A percentile compares a stretch with the other conserved stretches of the same genome.
Conservation (phyloP, 2,113 vertebrate genomes). For the Phoxinus phoxinus region DNA sequence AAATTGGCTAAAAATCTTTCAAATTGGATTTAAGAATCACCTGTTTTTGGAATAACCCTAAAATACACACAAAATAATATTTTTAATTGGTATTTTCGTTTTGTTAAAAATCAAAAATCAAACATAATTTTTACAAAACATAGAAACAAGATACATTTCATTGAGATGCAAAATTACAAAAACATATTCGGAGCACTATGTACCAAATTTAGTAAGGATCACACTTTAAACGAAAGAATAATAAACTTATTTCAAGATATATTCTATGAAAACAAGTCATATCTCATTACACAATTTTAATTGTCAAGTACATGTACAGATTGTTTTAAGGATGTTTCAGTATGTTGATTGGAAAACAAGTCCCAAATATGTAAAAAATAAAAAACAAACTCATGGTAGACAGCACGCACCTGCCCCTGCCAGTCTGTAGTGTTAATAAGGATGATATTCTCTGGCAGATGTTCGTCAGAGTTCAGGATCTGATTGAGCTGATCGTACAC, state of each 20-base stretch:
- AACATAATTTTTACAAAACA: background rate
- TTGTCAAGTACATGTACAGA: background rate
- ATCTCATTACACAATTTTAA: background rate
- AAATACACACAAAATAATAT: background rate
- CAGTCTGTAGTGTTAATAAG: constrained; percentile 69
- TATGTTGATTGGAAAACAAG: background rate
- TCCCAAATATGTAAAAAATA: background rate
- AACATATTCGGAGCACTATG: background rate
- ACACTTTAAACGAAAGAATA: background rate
- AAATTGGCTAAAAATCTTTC: background rate
- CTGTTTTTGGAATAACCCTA: background rate
- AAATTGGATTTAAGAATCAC: background rate
- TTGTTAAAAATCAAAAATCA: background rate
- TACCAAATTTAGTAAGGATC: constrained; percentile 1
- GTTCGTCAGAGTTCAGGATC: constrained; percentile 69
- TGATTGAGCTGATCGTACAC: constrained; percentile 71
- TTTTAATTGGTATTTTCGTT: background rate
- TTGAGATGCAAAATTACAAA: background rate
- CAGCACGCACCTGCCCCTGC: constrained; percentile 67
- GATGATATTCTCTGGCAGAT: constrained; percentile 68
- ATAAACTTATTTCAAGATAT: background rate
- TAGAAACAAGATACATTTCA: background rate
- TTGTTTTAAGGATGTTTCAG: background rate
- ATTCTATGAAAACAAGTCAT: background rate
- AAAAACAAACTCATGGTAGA: background rate